Base-by-base conservation (phyloP, 2,888 invertebrate genomes). In the Philereme transversata region DNA sequence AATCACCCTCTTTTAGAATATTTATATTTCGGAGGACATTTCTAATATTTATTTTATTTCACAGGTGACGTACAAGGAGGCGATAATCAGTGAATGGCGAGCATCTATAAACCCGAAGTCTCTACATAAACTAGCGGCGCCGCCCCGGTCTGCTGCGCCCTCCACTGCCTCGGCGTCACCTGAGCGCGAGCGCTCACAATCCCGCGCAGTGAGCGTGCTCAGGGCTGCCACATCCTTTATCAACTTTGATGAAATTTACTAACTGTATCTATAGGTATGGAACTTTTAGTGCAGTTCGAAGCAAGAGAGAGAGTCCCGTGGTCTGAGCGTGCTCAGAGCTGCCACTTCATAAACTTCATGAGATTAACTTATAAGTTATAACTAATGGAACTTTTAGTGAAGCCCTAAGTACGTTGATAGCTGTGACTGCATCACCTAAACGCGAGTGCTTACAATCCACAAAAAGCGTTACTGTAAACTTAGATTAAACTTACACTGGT, bases 221-320 rank as follows among this genome's bases (percentile, higher is more conserved):
- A 73, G 74, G 51, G 92, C 91, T 3, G 92, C 92, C 0, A 72
- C 88, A 0, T 90, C 89, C 0, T 90, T 92, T 40, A 91, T 92
- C 5, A 91, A 92, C 60, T 91, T 92, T 65, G 86, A 92, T 67
- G 88, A 91, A 57, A 88, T 88, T 62, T 91, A 91, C 70, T 88
- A 51, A 22, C 22, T 22, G 22, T 22, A 22, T 22, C 22, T 22
- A 22, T 22, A 22, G 22, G 1, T 3, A 22, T 22, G 22, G 22
- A 22, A 22, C 22, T 22, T 22, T 22, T 22, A 22, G 22, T 22
- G 22, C 22, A 22, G 22, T 3, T 22, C 22, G 22, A 22, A 22
- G 22, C 22, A 22, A 22, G 22, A 22, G 22, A 22, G 22, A n/a
- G n/a, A n/a, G n/a, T n/a, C n/a, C n/a, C n/a, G n/a, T n/a, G n/a